Conservation (phyloP, 2,113 vertebrate genomes). For the Micromys minutus region DNA sequence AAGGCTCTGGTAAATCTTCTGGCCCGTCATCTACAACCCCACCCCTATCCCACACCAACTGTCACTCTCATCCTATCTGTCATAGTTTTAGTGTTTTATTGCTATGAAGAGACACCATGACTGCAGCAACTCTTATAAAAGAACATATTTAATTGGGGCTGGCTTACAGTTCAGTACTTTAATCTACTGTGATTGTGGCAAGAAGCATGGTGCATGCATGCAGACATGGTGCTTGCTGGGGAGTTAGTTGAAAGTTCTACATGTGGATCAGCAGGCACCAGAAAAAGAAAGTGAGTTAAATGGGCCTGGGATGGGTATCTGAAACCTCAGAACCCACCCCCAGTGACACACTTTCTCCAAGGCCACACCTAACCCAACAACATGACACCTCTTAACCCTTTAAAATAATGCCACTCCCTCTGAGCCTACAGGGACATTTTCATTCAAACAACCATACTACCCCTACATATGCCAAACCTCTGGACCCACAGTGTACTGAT, state of each 20-base stretch:
- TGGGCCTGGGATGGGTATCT: not conserved
- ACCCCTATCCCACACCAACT: not conserved
- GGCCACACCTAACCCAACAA: not conserved
- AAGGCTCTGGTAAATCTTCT: not conserved
- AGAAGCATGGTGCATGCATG: not conserved
- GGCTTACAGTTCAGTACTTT: not conserved
- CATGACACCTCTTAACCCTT: not conserved
- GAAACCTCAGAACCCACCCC: not conserved
- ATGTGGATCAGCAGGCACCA: not conserved
- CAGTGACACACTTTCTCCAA: not conserved
- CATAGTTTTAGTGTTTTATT: not conserved
- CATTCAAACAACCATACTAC: not conserved
- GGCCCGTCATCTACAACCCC: too few species aligned
- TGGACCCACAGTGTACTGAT: rapidly evolving
- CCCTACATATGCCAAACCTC: not conserved
- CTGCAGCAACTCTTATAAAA: not conserved
- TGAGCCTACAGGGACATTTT: not conserved
- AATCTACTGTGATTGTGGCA: not conserved
- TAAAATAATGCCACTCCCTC: not conserved
- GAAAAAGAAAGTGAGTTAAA: not conserved
- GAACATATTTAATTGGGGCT: not conserved
- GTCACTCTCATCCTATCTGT: not conserved
- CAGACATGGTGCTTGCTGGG: not conserved
- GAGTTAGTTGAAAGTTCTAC: not conserved
- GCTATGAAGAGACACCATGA: not conserved